These are phyloP conservation scores for Anguilla japonica DNA, from an alignment of 2,113 vertebrate genomes.

Conservation along the genomic window DNA sequence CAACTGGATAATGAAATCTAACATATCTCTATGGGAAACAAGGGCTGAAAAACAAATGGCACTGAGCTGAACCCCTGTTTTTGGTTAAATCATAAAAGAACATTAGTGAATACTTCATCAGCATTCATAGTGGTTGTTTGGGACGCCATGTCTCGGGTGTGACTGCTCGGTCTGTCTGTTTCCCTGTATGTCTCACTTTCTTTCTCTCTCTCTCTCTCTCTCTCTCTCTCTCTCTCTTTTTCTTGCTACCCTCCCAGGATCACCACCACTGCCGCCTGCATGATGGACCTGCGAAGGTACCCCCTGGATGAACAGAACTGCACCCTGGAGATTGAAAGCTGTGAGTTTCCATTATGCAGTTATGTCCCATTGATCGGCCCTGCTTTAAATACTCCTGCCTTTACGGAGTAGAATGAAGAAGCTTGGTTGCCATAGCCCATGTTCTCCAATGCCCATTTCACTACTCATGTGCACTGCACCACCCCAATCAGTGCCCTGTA, in stretches of 20 bases:
- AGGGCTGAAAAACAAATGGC: neutral
- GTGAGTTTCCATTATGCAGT: conserved; percentile 72
- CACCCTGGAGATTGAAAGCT: conserved; percentile 97
- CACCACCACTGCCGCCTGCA: conserved; percentile 95
- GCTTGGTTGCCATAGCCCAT: neutral
- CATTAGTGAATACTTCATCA: too few species aligned
- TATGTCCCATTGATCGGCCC: neutral
- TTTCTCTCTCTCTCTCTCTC: too few species aligned
- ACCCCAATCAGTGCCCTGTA: too few species aligned
- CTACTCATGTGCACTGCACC: too few species aligned
- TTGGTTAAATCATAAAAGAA: neutral
- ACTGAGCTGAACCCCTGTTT: neutral
- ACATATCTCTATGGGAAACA: neutral
- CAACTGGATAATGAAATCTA: neutral
- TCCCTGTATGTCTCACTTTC: neutral
- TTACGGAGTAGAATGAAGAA: too few species aligned
- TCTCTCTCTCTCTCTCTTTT: neutral
- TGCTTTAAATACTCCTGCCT: neutral
- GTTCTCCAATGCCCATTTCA: neutral
- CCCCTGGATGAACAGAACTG: conserved; percentile 97
- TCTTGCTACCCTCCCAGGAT: conserved; percentile 71
- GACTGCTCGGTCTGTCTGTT: neutral
- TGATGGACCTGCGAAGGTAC: conserved; percentile 96
- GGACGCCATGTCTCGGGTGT: neutral
- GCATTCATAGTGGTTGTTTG: too few species aligned